These are phyloP conservation scores for Enteromius fasciolatus DNA, from an alignment of 2,797 vertebrate genomes.

Conservation along the genomic window DNA sequence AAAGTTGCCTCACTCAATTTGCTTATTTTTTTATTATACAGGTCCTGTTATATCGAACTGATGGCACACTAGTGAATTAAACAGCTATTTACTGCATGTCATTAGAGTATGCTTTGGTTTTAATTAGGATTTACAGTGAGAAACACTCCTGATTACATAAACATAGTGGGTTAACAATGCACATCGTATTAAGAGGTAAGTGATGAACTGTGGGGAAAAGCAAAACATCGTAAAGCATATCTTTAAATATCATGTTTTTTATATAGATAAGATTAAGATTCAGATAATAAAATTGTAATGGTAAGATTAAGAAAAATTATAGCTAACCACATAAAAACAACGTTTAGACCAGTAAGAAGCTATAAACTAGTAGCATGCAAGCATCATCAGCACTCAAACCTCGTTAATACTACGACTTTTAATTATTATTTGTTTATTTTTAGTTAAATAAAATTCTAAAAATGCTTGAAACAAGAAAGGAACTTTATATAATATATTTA, in stretches of 20 bases:
- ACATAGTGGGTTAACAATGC: background rate
- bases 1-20: slow-evolving; percentile 44
- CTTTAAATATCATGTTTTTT: background rate
- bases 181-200: background rate
- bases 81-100: slow-evolving; percentile 15
- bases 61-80: slow-evolving; percentile 39
- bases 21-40: slow-evolving; percentile 39
- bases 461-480: background rate
- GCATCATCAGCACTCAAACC: background rate
- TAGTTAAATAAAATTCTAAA: background rate
- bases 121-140: slow-evolving; percentile 40
- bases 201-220: slow-evolving; percentile 9
- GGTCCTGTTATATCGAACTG: slow-evolving; percentile 23
- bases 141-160: slow-evolving; percentile 28
- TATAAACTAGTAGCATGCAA: background rate
- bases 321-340: background rate
- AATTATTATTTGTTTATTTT: background rate
- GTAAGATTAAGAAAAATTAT: background rate
- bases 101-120: slow-evolving; percentile 32
- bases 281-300: background rate
- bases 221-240: background rate
- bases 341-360: background rate
- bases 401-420: background rate
- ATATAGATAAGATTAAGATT: background rate
- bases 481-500: background rate